Evolutionary conservation across 2,888 invertebrate genomes (phyloP), one percentile per base, ranked within the genome.

Genomic region (Diadegma fenestrale): DNA sequence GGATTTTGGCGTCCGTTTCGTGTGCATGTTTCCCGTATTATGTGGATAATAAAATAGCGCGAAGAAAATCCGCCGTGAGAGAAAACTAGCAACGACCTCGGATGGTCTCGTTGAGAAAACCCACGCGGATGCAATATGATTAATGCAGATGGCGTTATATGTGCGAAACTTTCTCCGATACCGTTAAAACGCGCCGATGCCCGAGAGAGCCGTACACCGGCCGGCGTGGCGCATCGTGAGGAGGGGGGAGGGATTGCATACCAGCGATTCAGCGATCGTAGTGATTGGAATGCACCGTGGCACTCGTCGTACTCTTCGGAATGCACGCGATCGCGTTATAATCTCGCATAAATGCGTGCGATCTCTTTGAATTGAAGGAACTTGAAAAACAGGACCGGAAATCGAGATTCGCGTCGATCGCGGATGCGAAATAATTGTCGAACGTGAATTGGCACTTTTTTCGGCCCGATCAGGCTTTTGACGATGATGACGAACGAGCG

Each of bases 121-220:
- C 30, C 45, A 71, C 68, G 45, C 78, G 81, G 69, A 85, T 79
- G 76, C 80, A 84, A 69, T 69, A 64, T 71, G 79, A 82, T 75
- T 82, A 76, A 64, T 68, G 79, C 79, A 82, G 85, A 85, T 85
- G 82, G 85, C 85, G 82, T 85, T 79, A 85, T 79, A 85, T 85
- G 79, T 82, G 82, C 82, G 80, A 82, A 85, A 85, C 85, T 85
- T 85, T 85, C 85, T 82, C 85, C 85, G 82, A 85, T 85, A 85
- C 85, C 85, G 85, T 85, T 85, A 85, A n/a, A n/a, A 80, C 85
- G 85, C 85, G 85, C 82, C 51, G 66, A 82, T 80, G 66, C 71
- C 71, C 54, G 66, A 82, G 80, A 80, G 80, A 84, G 84, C 72
- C 37, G 66, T 64, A 80, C 71, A 80, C 85, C 85, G 85, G 82